These are phyloP conservation scores for Nylanderia fulva DNA, from an alignment of 1,140 invertebrate species.

Conservation along the genomic window DNA sequence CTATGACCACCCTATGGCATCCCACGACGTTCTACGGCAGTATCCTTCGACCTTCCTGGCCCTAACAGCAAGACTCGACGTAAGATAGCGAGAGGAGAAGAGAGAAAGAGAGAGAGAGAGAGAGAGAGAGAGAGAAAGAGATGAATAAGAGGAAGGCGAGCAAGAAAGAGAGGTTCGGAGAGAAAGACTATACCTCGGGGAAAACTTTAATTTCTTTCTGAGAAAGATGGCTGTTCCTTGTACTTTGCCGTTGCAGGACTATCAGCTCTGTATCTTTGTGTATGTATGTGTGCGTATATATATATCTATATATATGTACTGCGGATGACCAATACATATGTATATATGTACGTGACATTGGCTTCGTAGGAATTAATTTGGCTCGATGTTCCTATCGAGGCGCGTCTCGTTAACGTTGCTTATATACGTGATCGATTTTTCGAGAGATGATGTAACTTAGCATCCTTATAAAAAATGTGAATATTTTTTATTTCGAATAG, in stretches of 20 bases:
- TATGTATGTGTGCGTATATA: slow-evolving; percentile 7
- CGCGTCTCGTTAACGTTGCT: slow-evolving; percentile 63
- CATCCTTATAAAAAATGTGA: background rate
- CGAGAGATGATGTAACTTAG: slow-evolving; percentile 1
- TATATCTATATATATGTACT: background rate
- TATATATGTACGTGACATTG: slow-evolving; percentile 23
- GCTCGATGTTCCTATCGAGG: slow-evolving; percentile 62
- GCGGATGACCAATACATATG: too few species aligned
- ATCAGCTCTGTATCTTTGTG: slow-evolving; percentile 54
- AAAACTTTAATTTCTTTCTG: slow-evolving; percentile 84
- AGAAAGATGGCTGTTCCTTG: slow-evolving; percentile 80
- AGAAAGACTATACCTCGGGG: slow-evolving; percentile 78
- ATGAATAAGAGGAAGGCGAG: background rate
- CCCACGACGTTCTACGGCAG: slow-evolving; percentile 56
- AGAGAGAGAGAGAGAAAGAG: slow-evolving; percentile 34
- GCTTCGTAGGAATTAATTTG: slow-evolving; percentile 75
- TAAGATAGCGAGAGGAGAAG: slow-evolving; percentile 35
- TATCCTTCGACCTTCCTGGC: slow-evolving; percentile 75
- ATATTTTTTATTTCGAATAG: background rate
- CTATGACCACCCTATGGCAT: slow-evolving; percentile 60
- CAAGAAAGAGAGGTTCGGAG: background rate
- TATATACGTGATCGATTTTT: slow-evolving; percentile 67
- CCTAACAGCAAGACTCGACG: slow-evolving; percentile 62
- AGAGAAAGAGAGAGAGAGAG: slow-evolving; percentile 14
- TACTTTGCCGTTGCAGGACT: slow-evolving; percentile 63